Evolutionary conservation across 2,888 invertebrate species (phyloP).

Genomic region (Syrista parreyssii): DNA sequence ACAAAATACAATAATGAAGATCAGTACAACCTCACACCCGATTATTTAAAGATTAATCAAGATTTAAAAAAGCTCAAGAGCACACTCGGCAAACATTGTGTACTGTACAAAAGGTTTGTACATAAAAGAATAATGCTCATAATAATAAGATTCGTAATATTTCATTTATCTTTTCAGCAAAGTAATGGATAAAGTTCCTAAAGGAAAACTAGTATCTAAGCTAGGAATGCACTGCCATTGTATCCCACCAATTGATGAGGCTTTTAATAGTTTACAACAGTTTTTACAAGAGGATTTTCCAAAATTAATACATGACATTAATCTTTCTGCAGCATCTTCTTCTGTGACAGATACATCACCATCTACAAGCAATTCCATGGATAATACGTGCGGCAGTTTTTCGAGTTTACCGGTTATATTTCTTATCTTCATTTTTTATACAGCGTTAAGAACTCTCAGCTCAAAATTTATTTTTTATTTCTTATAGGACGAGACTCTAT

Average conservation of each 20-base stretch:
- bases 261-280: constrained; percentile 59
- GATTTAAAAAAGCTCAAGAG: constrained; percentile 54
- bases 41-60: constrained; percentile 51
- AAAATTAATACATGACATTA: constrained; percentile 57
- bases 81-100: constrained; percentile 54
- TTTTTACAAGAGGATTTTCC: constrained; percentile 63
- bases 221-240: constrained; percentile 55
- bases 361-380: constrained; percentile 26
- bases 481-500: constrained; percentile 84
- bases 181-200: constrained; percentile 53
- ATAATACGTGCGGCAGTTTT: constrained; percentile 54
- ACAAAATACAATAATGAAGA: constrained; percentile 45
- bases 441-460: neutral
- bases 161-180: constrained; percentile 41
- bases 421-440: constrained; percentile 15
- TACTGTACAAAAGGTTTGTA: constrained; percentile 51
- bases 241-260: constrained; percentile 61
- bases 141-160: neutral
- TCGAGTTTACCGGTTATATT: constrained; percentile 56
- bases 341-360: constrained; percentile 25
- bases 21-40: constrained; percentile 56
- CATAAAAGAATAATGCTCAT: too few relatives aligned
- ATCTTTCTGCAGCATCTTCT: constrained; percentile 45
- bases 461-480: constrained; percentile 20
- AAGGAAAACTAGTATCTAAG: constrained; percentile 54